Base-by-base conservation (phyloP, 1,140 invertebrate genomes). In the Odontomachus brunneus region DNA sequence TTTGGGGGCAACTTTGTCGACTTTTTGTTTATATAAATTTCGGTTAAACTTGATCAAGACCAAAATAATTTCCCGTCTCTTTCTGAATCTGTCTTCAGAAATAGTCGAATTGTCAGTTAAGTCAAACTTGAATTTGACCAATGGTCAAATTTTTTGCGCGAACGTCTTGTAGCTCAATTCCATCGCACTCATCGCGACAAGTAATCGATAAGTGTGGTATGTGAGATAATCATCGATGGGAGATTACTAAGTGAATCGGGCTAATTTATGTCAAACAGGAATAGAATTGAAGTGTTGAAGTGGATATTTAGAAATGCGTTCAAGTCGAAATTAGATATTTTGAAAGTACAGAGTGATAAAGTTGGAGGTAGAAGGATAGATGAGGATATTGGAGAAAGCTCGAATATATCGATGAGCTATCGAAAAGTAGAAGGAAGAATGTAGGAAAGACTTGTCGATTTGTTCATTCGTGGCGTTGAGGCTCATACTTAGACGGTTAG, bases 211-310 rank as follows among this genome's bases (percentile, higher is more conserved):
- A 19, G 17, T 71, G 55, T 33, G 53, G n/a, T 19, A 55, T 17
- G 53, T 71, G 12, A 71, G 12, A 71, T 19, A 55, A 60, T 14
- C 22, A 65, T 63, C 26, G 24, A 29, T 17, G 19, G 14, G 15
- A 38, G 19, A 62, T 73, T 60, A 62, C 60, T 62, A 62, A 49
- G 2, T 74, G 38, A 74, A 74, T 62, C 24, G 11, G 26, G 48
- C 14, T 7, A 29, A 63, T 15, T 63, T 65, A 29, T 12, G 51
- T 76, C 26, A 53, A 19, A 76, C n/a, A 15, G n/a, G n/a, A 75
- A 24, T 17, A 29, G 73, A 26, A 74, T 48, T n/a, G 38, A 48
- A 74, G 7, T 12, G 22, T 44, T 3, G 33, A 53, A 1, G 33
- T 24, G 26, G 9, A 73, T 73, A 11, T 59, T 55, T 17, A 48